phyloP scores from a whole-genome alignment of 53 echinoderm and acorn worm species.

The Holothuria leucospilota region DNA sequence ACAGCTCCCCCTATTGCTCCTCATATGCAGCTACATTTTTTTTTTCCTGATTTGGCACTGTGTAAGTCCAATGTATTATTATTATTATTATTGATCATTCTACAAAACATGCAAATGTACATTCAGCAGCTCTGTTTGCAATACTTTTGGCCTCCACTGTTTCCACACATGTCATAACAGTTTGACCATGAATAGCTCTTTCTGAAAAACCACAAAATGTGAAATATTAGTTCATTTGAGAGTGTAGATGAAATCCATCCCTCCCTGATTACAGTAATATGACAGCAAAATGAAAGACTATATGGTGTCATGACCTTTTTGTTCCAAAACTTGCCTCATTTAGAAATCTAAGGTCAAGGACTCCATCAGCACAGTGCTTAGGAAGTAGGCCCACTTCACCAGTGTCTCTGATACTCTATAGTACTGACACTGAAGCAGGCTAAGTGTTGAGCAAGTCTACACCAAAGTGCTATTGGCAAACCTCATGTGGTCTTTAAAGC shows the following conservation, averaged over 20 bases:
- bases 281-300: slow-evolving; percentile 31
- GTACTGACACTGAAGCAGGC: no score
- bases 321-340: background rate
- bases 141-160: background rate
- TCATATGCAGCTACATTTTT: no score
- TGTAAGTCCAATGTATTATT: no score
- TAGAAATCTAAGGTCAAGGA: slow-evolving; percentile 7
- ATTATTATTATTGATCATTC: no score
- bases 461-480: no score
- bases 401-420: no score
- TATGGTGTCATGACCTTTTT: slow-evolving; percentile 24
- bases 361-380: background rate
- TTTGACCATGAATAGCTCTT: slow-evolving; percentile 18
- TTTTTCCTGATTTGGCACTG: no score
- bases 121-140: no score
- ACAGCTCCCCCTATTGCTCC: no score
- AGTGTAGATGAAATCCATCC: slow-evolving; percentile 36
- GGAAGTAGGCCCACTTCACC: background rate
- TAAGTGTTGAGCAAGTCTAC: no score
- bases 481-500: no score
- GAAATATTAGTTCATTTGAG: slow-evolving; percentile 28
- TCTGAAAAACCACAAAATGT: slow-evolving; percentile 26
- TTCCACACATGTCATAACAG: background rate
- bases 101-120: no score
- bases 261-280: slow-evolving; percentile 35